phyloP scores from a whole-genome alignment of 2,113 vertebrate genomes.

The Gobius niger region DNA sequence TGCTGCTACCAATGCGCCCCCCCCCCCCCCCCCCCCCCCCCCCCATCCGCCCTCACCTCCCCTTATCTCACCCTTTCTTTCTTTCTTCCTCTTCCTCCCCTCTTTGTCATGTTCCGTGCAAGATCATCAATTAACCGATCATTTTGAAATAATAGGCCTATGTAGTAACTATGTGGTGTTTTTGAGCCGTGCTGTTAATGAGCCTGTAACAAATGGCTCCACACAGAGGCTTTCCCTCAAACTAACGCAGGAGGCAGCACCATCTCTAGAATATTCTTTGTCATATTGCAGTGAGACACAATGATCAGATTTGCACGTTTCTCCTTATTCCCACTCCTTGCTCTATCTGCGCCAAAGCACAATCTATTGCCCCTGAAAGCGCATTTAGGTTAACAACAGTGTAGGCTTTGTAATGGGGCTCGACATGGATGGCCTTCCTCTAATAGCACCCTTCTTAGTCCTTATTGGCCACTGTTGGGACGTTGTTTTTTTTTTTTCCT shows the following conservation, averaged over 20 bases:
- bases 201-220: constrained; percentile 1
- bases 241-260: constrained; percentile 88
- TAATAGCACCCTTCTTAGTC: constrained; percentile 19
- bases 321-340: neutral
- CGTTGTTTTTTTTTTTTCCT: constrained; percentile 23
- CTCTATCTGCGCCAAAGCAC: constrained; percentile 1
- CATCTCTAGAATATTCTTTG: constrained; percentile 97
- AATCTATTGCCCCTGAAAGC: constrained; percentile 13
- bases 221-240: constrained; percentile 45
- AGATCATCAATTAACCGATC: constrained; percentile 15
- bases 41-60: constrained; percentile 4
- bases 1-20: constrained; percentile 15
- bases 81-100: constrained; percentile 19
- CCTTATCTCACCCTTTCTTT: constrained; percentile 23
- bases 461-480: constrained; percentile 26
- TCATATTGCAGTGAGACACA: constrained; percentile 93
- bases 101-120: constrained; percentile 48
- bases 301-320: constrained; percentile 46
- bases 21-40: neutral
- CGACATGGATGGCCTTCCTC: constrained; percentile 31
- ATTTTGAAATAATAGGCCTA: neutral
- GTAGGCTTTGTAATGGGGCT: constrained; percentile 21
- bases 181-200: neutral
- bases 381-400: constrained; percentile 25
- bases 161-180: neutral